Percentiles rank a stretch among this genome's conserved stretches.
phyloP scores from a whole-genome alignment of 2,888 invertebrate genomes.

The Branchellion lobata region DNA sequence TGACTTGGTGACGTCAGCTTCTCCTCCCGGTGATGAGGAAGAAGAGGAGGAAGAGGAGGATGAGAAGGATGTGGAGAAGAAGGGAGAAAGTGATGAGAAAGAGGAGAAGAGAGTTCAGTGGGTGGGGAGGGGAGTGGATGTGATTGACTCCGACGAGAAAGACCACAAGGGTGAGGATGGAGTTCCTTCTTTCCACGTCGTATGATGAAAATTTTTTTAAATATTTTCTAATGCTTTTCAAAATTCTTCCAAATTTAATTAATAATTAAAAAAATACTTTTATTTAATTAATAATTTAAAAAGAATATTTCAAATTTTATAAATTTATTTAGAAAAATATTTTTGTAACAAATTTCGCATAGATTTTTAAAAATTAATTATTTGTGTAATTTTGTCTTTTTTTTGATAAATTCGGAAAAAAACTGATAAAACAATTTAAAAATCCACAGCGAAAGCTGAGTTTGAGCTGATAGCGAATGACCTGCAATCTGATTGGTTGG shows the following conservation, averaged over 20 bases:
- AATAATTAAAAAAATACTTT: too few species aligned
- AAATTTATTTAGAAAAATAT: too few species aligned
- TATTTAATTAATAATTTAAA: too few species aligned
- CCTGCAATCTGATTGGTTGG: conserved; percentile 61
- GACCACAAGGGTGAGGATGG: conserved; percentile 11
- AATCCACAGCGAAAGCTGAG: conserved; percentile 25
- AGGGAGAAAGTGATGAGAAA: not conserved
- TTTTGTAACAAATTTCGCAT: too few species aligned
- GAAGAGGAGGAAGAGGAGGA: conserved; percentile 18
- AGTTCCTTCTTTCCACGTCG: not conserved
- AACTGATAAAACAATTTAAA: too few species aligned
- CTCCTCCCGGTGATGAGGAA: conserved; percentile 14
- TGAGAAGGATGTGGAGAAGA: not conserved
- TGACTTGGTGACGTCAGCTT: not conserved
- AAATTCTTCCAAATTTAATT: too few species aligned
- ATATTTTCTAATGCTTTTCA: too few species aligned
- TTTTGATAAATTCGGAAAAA: too few species aligned
- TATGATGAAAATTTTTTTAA: not conserved
- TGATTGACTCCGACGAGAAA: conserved; percentile 37
- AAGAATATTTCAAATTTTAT: too few species aligned
- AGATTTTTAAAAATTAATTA: not conserved
- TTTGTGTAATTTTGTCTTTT: too few species aligned
- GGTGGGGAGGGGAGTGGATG: not conserved
- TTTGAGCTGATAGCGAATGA: conserved; percentile 82
- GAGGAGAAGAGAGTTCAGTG: not conserved